Base-by-base conservation (phyloP, 2,888 invertebrate genomes). In the Pristionchus japonicus region DNA sequence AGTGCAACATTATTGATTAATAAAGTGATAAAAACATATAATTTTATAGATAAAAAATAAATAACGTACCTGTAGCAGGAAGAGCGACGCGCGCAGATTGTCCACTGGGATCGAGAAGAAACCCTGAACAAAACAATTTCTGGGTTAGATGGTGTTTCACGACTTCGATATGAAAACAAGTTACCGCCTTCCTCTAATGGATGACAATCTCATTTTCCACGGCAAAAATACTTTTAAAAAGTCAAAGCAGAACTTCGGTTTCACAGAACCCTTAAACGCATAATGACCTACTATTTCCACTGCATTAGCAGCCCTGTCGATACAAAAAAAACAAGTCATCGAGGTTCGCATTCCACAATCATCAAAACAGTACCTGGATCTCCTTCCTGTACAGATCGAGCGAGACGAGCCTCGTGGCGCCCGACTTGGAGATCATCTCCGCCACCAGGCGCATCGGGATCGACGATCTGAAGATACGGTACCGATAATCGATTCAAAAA, bases 61-160 rank as follows among this genome's bases (percentile, higher is more conserved):
- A 20, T 40, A 27, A 27, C 0, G 11, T 47, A 77, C 77, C 85
- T 98, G 98, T 90, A 99, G 95, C 88, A 99, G 96, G 95, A 99
- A 99, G 61, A 98, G 98, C 87, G 98, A 98, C 43, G 99, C 98
- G 94, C 99, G 96, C 90, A 99, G 96, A 95, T 99, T 99, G 95
- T 99, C 99, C 17, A 99, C 98, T 0, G 99, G 98, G 95, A 98
- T 97, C 94, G 98, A 98, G 94, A 98, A 99, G 95, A 99, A 99
- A 17, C 99, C 99, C 95, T 99, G 98, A 4, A 52, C 83, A 40
- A 17, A 20, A 1, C 17, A 57, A 52, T 15, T 84, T 4, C n/a
- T 61, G 4, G 31, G 6, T 13, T 84, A 4, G 6, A 1, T 11
- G 31, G 17, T n/a, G 40, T 43, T 77, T 77, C 77, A 64, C 64